Evolutionary conservation across 2,113 vertebrate genomes (phyloP), one percentile per base, ranked within the genome.

Genomic region (Brienomyrus brachyistius): DNA sequence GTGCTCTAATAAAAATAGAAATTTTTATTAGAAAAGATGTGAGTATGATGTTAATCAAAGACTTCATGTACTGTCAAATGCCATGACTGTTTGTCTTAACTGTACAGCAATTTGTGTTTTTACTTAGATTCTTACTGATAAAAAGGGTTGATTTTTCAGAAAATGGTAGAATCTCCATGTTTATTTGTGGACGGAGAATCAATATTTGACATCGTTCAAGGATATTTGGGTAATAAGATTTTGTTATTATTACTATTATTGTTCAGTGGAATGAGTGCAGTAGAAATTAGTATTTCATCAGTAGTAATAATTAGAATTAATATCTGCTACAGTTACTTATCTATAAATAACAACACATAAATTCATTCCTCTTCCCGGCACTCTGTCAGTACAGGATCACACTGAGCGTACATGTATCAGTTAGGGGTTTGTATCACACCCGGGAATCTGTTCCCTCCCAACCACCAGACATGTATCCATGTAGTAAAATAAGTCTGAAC

Each of bases 131-230:
- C 23, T 19, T 84, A 84, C 35, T 77, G 11, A 84, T 23, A 84
- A 84, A 47, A 84, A 21, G 45, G 10, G 1, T 84, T 47, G 6
- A 47, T 48, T 88, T 91, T 93, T 45, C 91, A 96, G 95, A 45
- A 91, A 91, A 86, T 95, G 70, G 51, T 66, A 52, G 31, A 59
- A 48, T 43, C 91, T 85, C 92, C 95, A 59, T 10, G 15, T 5
- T 91, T 96, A 11, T 13, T 94, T 59, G 82, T 95, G 17, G 93
- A 94, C 43, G 92, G 92, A 5, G 0, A 94, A 35, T 95, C 94
- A 80, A 95, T 94, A 56, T 95, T 96, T 92, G 95, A 96, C 90
- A 74, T 95, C 91, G 90, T 91, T 43, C 95, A 96, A 92, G 95
- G 95, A 87, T 0, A 1, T 8, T 3, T 96, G 27, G 95, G 95